Conservation (phyloP, 2,113 vertebrate genomes). For the Protobothrops mucrosquamatus region DNA sequence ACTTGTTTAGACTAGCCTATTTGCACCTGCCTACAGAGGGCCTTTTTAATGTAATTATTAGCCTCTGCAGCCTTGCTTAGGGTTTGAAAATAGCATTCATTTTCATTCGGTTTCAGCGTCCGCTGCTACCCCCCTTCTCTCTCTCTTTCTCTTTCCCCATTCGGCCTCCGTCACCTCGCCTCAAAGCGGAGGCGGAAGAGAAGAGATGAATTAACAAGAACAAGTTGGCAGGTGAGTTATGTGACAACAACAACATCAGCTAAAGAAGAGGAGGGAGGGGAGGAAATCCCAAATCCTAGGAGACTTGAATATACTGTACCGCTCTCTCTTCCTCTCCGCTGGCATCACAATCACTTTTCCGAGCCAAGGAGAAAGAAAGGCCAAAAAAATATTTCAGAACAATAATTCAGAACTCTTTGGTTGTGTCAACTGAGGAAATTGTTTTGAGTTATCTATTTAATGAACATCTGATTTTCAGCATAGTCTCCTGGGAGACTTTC, state of each 20-base stretch:
- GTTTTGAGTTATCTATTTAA: conserved; percentile 42
- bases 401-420: conserved; percentile 42
- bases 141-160: conserved; percentile 39
- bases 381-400: conserved; percentile 48
- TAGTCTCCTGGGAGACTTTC: conserved; percentile 12
- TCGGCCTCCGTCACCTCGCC: conserved; percentile 69
- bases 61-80: conserved; percentile 74
- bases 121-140: conserved; percentile 49
- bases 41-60: conserved; percentile 85
- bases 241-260: conserved; percentile 65
- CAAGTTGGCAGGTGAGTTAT: conserved; percentile 77
- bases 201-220: conserved; percentile 78
- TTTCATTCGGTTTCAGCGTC: conserved; percentile 76
- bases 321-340: conserved; percentile 75
- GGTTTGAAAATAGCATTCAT: conserved; percentile 80
- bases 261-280: neutral
- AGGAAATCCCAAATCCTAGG: conserved; percentile 37
- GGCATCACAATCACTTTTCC: conserved; percentile 67
- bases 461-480: conserved; percentile 38
- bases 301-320: conserved; percentile 73
- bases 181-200: conserved; percentile 67
- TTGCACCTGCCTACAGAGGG: conserved; percentile 82
- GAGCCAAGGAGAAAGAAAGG: conserved; percentile 55
- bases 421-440: conserved; percentile 30
- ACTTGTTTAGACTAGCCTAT: conserved; percentile 83